phyloP scores from a whole-genome alignment of 2,888 invertebrate species.

The Fragum fragum region DNA sequence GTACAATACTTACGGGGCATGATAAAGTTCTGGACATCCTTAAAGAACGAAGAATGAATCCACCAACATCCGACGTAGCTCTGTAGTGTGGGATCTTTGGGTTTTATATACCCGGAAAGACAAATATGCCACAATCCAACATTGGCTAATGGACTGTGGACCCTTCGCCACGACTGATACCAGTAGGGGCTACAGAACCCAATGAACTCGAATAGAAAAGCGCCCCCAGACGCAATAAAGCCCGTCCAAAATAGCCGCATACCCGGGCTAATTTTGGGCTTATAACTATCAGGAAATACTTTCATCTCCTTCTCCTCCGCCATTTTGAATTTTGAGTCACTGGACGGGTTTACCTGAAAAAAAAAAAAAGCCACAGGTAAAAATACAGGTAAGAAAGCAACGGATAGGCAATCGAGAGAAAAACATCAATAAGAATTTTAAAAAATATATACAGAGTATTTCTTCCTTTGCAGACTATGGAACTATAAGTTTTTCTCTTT shows the following conservation, averaged over 20 bases:
- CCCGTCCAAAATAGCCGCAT: conserved; percentile 73
- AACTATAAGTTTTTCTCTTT: no score
- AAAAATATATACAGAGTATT: no score
- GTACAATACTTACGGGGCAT: conserved; percentile 82
- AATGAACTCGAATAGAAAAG: conserved; percentile 77
- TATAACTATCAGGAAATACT: background rate
- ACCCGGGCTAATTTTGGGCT: conserved; percentile 62
- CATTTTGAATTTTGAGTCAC: conserved; percentile 63
- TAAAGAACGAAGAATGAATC: conserved; percentile 82
- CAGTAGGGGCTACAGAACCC: conserved; percentile 81
- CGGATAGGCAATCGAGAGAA: no score
- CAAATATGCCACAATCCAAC: conserved; percentile 83
- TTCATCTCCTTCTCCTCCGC: conserved; percentile 48
- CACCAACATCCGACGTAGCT: conserved; percentile 84
- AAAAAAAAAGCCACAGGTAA: conserved; percentile 6
- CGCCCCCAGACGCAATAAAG: conserved; percentile 67
- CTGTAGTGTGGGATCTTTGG: conserved; percentile 77
- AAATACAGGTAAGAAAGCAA: conserved; percentile 4
- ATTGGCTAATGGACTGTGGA: conserved; percentile 81
- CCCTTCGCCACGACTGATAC: conserved; percentile 83
- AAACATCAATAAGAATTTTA: no score
- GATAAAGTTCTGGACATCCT: conserved; percentile 72
- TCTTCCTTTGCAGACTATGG: no score
- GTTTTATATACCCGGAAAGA: conserved; percentile 81
- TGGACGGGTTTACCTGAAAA: conserved; percentile 18